Percentiles rank a stretch among this genome's conserved stretches.
Evolutionary conservation across 2,113 vertebrate species (phyloP).

Genomic region (Sphaerodactylus townsendi): DNA sequence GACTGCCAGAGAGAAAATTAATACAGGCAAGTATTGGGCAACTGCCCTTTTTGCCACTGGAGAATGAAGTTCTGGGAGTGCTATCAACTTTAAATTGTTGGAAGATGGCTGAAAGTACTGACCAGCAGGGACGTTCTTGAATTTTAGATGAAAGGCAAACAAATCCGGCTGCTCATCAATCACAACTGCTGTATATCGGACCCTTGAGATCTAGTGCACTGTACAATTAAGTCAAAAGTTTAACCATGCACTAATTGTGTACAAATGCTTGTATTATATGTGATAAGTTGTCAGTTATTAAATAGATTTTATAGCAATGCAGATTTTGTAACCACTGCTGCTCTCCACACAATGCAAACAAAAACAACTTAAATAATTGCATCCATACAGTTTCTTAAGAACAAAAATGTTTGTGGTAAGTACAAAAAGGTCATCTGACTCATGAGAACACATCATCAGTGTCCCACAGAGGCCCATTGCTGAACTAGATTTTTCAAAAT

Average conservation of each 20-base stretch:
- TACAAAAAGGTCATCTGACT: not conserved
- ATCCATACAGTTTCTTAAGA: constrained; percentile 1
- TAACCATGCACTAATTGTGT: not conserved
- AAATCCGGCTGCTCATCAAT: too few species aligned
- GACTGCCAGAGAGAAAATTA: too few species aligned
- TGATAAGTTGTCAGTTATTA: not conserved
- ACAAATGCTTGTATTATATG: not conserved
- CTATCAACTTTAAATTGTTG: not conserved
- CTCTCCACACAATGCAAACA: not conserved
- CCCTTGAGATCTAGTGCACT: not conserved
- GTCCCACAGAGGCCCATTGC: not conserved
- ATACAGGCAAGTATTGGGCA: too few species aligned
- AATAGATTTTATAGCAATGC: not conserved
- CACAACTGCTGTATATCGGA: not conserved
- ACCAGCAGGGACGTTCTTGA: too few species aligned
- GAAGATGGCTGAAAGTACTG: not conserved
- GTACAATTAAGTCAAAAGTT: not conserved
- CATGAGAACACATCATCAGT: not conserved
- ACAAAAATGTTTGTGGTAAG: not conserved
- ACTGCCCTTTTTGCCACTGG: too few species aligned
- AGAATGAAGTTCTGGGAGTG: too few species aligned
- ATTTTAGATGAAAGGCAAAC: too few species aligned
- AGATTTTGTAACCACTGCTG: not conserved
- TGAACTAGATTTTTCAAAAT: not conserved
- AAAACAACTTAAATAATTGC: not conserved